Evolutionary conservation across 1,140 invertebrate genomes (phyloP).

Genomic region (Hycleus cichorii): DNA sequence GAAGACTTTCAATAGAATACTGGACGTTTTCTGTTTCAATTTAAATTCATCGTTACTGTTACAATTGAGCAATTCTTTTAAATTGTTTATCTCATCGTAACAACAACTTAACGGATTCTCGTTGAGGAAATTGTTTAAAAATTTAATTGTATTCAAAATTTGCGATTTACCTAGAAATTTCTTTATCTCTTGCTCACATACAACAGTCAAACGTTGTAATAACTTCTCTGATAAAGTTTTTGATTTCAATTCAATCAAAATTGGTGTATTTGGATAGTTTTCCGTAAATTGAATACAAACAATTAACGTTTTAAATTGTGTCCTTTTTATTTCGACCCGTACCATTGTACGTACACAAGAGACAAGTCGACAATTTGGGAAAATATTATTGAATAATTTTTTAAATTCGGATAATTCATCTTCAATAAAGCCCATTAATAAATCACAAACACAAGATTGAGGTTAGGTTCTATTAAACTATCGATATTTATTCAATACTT

Average conservation of each 20-base stretch:
- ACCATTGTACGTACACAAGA: slow-evolving; percentile 58
- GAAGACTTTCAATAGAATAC: slow-evolving; percentile 51
- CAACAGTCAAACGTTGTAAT: slow-evolving; percentile 51
- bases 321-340: slow-evolving; percentile 59
- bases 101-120: slow-evolving; percentile 68
- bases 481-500: too few species aligned
- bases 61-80: slow-evolving; percentile 48
- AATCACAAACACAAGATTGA: background rate
- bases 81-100: slow-evolving; percentile 60
- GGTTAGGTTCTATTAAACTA: too few species aligned
- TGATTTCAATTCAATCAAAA: slow-evolving; percentile 67
- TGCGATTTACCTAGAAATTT: slow-evolving; percentile 54
- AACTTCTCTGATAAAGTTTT: slow-evolving; percentile 60
- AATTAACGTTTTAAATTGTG: slow-evolving; percentile 54
- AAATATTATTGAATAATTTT: slow-evolving; percentile 53
- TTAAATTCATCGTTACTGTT: slow-evolving; percentile 51
- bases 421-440: slow-evolving; percentile 56
- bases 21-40: slow-evolving; percentile 60
- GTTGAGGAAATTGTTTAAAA: slow-evolving; percentile 59
- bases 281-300: slow-evolving; percentile 60
- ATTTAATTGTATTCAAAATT: slow-evolving; percentile 48
- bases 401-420: slow-evolving; percentile 58
- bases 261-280: slow-evolving; percentile 49
- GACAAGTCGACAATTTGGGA: slow-evolving; percentile 56
- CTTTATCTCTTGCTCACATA: slow-evolving; percentile 61